Percentiles rank a stretch among this genome's conserved stretches.
Evolutionary conservation across 1,140 invertebrate genomes (phyloP).

Genomic region (Wasmannia auropunctata): DNA sequence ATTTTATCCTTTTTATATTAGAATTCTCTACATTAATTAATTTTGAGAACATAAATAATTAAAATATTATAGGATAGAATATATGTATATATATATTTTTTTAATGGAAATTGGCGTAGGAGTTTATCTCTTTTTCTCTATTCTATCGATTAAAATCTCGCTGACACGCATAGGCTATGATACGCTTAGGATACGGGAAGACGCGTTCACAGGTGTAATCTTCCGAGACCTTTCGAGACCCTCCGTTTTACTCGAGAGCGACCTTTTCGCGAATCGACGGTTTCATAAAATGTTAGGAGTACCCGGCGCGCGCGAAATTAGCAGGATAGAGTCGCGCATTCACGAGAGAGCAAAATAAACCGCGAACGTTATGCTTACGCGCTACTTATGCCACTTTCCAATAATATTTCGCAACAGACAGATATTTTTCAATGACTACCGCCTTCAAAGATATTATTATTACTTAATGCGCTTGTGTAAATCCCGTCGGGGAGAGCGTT

Average conservation of each 20-base stretch:
- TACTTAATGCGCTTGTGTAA: not conserved
- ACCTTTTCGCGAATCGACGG: slow-evolving; percentile 37
- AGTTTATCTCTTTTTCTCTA: not conserved
- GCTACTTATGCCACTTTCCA: slow-evolving; percentile 17
- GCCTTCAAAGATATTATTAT: not conserved
- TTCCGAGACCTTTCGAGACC: slow-evolving; percentile 31
- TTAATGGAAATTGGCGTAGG: not conserved
- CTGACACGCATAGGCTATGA: not conserved
- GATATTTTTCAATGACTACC: slow-evolving; percentile 4
- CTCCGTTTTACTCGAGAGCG: slow-evolving; percentile 17
- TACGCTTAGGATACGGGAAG: not conserved
- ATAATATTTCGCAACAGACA: not conserved
- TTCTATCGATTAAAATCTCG: slow-evolving; percentile 16
- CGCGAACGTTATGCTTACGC: not conserved
- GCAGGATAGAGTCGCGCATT: slow-evolving; percentile 15
- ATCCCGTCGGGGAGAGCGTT: not conserved
- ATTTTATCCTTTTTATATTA: too few relatives aligned
- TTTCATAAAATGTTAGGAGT: slow-evolving; percentile 42
- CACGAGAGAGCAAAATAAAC: slow-evolving; percentile 34
- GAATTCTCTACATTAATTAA: not conserved
- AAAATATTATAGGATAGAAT: not conserved
- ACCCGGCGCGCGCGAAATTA: not conserved
- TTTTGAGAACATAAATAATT: not conserved
- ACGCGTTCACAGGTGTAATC: slow-evolving; percentile 10
- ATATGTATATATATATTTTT: not conserved